A percentile compares a stretch with the other conserved stretches of the same genome.
These are phyloP conservation scores for Oryzias celebensis DNA, from an alignment of 2,113 vertebrate genomes.

Conservation along the genomic window DNA sequence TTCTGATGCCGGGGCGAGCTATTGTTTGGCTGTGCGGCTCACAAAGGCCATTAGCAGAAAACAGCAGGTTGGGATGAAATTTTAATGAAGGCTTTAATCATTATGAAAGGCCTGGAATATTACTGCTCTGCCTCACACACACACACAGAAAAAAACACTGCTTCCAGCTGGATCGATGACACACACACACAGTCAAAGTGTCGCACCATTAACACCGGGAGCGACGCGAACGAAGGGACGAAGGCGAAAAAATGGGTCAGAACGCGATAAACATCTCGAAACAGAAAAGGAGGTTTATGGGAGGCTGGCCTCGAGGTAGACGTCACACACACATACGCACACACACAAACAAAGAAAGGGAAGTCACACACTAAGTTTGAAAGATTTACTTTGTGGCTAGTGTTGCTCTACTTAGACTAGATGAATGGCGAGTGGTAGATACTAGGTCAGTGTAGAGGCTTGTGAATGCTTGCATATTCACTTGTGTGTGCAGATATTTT, in stretches of 20 bases:
- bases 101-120: slow-evolving; percentile 93
- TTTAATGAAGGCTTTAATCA: slow-evolving; percentile 98
- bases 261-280: slow-evolving; percentile 69
- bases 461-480: slow-evolving; percentile 42
- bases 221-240: slow-evolving; percentile 55
- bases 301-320: slow-evolving; percentile 53
- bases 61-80: slow-evolving; percentile 98
- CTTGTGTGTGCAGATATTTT: slow-evolving; percentile 31
- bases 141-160: slow-evolving; percentile 27
- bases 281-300: slow-evolving; percentile 38
- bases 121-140: slow-evolving; percentile 67
- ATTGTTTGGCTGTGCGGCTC: slow-evolving; percentile 92
- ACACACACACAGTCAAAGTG: slow-evolving; percentile 39
- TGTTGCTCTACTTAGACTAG: slow-evolving; percentile 72
- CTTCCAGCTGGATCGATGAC: slow-evolving; percentile 75
- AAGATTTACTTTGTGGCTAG: slow-evolving; percentile 61
- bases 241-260: slow-evolving; percentile 74
- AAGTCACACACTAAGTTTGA: slow-evolving; percentile 50
- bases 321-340: slow-evolving; percentile 21
- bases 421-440: slow-evolving; percentile 65
- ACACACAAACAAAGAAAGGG: slow-evolving; percentile 2
- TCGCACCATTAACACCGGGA: slow-evolving; percentile 63
- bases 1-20: slow-evolving; percentile 77
- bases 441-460: slow-evolving; percentile 65
- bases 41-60: slow-evolving; percentile 96